These are phyloP conservation scores for Cephus pulcher DNA, from an alignment of 2,888 invertebrate species.

Conservation along the genomic window DNA sequence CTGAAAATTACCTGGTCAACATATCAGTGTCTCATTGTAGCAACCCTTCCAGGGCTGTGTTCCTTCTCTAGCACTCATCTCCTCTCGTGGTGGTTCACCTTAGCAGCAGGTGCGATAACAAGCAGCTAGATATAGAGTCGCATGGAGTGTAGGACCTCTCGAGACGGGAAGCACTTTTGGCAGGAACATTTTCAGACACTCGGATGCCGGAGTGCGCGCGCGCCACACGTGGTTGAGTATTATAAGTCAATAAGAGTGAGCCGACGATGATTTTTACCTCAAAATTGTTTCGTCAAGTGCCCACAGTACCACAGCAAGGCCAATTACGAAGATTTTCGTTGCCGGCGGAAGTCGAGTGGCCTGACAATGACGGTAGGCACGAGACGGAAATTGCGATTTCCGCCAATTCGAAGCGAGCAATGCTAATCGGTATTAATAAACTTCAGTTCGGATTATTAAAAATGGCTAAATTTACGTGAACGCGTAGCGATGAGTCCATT, in stretches of 20 bases:
- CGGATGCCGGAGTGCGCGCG: slow-evolving; percentile 31
- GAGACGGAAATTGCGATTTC: not conserved
- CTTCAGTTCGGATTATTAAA: not conserved
- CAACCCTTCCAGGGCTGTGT: not conserved
- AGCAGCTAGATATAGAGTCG: slow-evolving; percentile 52
- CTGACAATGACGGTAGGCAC: not conserved
- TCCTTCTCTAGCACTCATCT: slow-evolving; percentile 22
- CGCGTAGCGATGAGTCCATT: not conserved
- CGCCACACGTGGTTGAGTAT: slow-evolving; percentile 21
- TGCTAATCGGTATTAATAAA: not conserved
- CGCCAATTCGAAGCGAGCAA: not conserved
- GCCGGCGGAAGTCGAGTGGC: not conserved
- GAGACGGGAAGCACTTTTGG: slow-evolving; percentile 54
- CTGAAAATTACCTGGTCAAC: not conserved
- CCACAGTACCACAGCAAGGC: not conserved
- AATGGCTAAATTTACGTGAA: not conserved
- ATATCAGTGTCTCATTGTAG: not conserved
- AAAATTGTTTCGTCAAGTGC: not conserved
- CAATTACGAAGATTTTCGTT: not conserved
- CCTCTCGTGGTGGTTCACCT: slow-evolving; percentile 28
- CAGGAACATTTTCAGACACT: slow-evolving; percentile 44
- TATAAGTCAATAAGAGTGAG: not conserved
- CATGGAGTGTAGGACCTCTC: slow-evolving; percentile 52
- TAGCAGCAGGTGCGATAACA: slow-evolving; percentile 55
- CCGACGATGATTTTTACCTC: not conserved